A percentile compares a stretch with the other conserved stretches of the same genome.
Conservation (phyloP, 2,888 invertebrate genomes). For the Baronia brevicornis region DNA sequence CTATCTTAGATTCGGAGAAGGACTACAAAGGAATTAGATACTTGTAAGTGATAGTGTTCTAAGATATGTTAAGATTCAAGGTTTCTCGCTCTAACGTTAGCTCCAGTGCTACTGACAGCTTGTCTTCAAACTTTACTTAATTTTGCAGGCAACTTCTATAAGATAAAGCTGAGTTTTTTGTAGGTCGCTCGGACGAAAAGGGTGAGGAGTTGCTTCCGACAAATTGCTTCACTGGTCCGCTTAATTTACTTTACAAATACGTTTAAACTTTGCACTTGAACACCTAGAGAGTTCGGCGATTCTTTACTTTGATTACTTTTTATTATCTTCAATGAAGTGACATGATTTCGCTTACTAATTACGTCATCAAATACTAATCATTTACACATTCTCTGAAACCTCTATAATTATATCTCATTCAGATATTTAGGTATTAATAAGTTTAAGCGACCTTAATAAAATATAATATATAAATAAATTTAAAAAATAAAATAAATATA, state of each 20-base stretch:
- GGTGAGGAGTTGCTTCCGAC: slow-evolving; percentile 44
- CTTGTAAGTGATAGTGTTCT: slow-evolving; percentile 8
- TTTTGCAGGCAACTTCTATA: slow-evolving; percentile 27
- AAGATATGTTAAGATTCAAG: slow-evolving; percentile 19
- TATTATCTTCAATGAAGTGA: too few relatives aligned
- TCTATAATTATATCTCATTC: too few relatives aligned
- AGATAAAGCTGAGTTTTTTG: slow-evolving; percentile 37
- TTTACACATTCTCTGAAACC: too few relatives aligned
- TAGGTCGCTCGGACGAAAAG: slow-evolving; percentile 42
- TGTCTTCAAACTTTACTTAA: slow-evolving; percentile 45
- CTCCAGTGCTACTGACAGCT: slow-evolving; percentile 41
- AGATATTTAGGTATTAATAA: too few relatives aligned
- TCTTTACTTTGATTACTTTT: slow-evolving; percentile 4
- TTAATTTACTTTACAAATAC: slow-evolving; percentile 61
- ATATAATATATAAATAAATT: too few relatives aligned
- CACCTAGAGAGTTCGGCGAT: slow-evolving; percentile 11
- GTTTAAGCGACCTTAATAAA: too few relatives aligned
- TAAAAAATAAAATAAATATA: too few relatives aligned
- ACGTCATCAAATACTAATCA: too few relatives aligned
- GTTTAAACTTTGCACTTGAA: slow-evolving; percentile 36
- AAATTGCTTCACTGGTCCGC: slow-evolving; percentile 52
- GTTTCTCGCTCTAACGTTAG: slow-evolving; percentile 27
- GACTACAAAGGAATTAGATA: slow-evolving; percentile 1
- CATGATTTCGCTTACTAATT: too few relatives aligned
- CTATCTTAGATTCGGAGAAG: too few relatives aligned